phyloP scores from a whole-genome alignment of 2,113 vertebrate genomes.

The Tiliqua scincoides region DNA sequence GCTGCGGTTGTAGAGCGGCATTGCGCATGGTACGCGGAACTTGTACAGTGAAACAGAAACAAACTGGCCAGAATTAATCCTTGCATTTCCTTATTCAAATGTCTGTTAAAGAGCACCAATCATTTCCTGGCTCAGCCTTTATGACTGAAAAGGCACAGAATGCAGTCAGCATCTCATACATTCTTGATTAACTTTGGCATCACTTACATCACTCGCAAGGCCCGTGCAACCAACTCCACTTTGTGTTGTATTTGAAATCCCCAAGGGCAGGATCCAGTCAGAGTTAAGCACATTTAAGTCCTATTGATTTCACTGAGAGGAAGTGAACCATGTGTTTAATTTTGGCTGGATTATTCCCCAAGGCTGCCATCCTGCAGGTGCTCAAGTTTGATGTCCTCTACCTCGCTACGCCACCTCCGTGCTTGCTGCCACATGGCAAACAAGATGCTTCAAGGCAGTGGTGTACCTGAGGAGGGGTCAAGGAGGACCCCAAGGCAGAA shows the following conservation, averaged over 20 bases:
- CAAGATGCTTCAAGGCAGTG: too few relatives aligned
- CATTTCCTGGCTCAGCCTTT: not conserved
- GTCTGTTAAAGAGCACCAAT: not conserved
- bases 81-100: constrained; percentile 14
- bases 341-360: too few relatives aligned
- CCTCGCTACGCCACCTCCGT: too few relatives aligned
- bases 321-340: too few relatives aligned
- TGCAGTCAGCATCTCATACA: fast-evolving
- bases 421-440: too few relatives aligned
- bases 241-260: not conserved
- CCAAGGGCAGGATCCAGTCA: not conserved
- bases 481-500: too few relatives aligned
- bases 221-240: not conserved
- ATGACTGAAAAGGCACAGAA: constrained; percentile 9
- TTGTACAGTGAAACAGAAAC: not conserved
- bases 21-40: too few relatives aligned
- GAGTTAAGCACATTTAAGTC: not conserved
- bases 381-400: too few relatives aligned
- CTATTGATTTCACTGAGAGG: not conserved
- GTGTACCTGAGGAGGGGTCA: too few relatives aligned
- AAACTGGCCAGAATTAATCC: constrained; percentile 20
- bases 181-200: not conserved
- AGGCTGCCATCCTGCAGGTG: too few relatives aligned
- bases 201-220: not conserved
- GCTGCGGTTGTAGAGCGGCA: not conserved